Evolutionary conservation across 2,888 invertebrate species (phyloP).

Genomic region (Rhagophthalmus giganteus): DNA sequence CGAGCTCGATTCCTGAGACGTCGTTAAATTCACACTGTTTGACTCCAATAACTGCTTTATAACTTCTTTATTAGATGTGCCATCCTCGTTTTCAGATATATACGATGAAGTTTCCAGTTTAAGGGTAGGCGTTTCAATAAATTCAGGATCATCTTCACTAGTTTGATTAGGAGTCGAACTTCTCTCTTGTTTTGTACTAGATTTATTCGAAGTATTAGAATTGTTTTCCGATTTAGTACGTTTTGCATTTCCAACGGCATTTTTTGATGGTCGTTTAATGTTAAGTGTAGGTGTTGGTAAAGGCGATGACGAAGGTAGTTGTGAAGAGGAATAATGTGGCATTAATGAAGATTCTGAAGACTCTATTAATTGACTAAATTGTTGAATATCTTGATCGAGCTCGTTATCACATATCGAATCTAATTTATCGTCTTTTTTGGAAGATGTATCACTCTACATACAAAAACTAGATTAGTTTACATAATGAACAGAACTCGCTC

Average conservation of each 20-base stretch:
- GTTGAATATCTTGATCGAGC: slow-evolving; percentile 44
- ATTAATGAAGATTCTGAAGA: slow-evolving; percentile 38
- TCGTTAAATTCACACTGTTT: slow-evolving; percentile 13
- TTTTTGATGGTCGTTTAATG: slow-evolving; percentile 39
- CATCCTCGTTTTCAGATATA: slow-evolving; percentile 37
- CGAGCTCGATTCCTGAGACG: slow-evolving; percentile 28
- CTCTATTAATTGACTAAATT: slow-evolving; percentile 47
- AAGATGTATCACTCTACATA: slow-evolving; percentile 49
- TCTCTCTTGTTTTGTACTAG: slow-evolving; percentile 13
- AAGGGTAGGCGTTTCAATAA: slow-evolving; percentile 24
- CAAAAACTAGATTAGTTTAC: slow-evolving; percentile 8
- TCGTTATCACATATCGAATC: slow-evolving; percentile 45
- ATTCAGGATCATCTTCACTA: slow-evolving; percentile 35
- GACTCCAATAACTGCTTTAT: slow-evolving; percentile 22
- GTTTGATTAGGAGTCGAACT: slow-evolving; percentile 22
- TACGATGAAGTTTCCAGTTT: slow-evolving; percentile 29
- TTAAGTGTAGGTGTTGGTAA: slow-evolving; percentile 11
- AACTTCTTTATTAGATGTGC: slow-evolving; percentile 28
- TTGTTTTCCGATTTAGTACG: slow-evolving; percentile 36
- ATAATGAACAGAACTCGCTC: background rate
- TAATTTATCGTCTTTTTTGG: slow-evolving; percentile 49
- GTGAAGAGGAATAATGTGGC: slow-evolving; percentile 27
- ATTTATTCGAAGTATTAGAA: slow-evolving; percentile 5
- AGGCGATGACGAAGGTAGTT: slow-evolving; percentile 23
- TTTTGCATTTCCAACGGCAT: slow-evolving; percentile 36